Base-by-base conservation (phyloP, 1,140 invertebrate genomes). In the Philopotamus ludificatus region DNA sequence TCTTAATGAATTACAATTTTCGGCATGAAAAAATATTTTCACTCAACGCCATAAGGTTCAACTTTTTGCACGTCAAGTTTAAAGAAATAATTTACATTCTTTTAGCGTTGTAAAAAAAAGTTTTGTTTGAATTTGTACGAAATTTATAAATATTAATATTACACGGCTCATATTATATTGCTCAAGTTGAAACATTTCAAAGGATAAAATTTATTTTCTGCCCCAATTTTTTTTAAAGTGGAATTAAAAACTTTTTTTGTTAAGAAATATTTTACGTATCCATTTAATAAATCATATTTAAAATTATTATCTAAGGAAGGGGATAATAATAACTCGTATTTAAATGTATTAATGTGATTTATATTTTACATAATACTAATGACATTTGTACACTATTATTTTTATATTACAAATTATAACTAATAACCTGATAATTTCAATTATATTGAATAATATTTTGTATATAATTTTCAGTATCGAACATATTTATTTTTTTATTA, bases 301-400 rank as follows among this genome's bases (percentile, higher is more conserved):
- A 8, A 39, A 39, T 39, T 39, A 39, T 8, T 47, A 16, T 47
- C 10, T 47, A 20, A 15, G 44, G 10, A 47, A 9, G 18, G 18
- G 18, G 8, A 4, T 9, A 47, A 47, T 15, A 12, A 47, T 16
- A 47, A 47, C 44, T 9, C 4, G 8, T 3, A 4, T 47, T 47
- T 47, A 20, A 47, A 47, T 47, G 18, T 47, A 47, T 47, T 47
- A 47, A 60, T 60, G 25, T 60, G 57, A 60, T 47, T 34, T 26
- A 20, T 25, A 18, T 60, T 60, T 60, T 34, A 60, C 57, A 60
- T 42, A 60, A 39, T 60, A 60, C 57, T 60, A 60, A 60, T 47
- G 57, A 60, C 57, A 60, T 58, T 60, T 39, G 44, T 60, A 60
- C 57, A 60, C 57, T 60, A 60, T 60, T 34, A 60, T 47, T 18